phyloP scores from a whole-genome alignment of 2,113 vertebrate species.

The Psammodynastes pulverulentus region DNA sequence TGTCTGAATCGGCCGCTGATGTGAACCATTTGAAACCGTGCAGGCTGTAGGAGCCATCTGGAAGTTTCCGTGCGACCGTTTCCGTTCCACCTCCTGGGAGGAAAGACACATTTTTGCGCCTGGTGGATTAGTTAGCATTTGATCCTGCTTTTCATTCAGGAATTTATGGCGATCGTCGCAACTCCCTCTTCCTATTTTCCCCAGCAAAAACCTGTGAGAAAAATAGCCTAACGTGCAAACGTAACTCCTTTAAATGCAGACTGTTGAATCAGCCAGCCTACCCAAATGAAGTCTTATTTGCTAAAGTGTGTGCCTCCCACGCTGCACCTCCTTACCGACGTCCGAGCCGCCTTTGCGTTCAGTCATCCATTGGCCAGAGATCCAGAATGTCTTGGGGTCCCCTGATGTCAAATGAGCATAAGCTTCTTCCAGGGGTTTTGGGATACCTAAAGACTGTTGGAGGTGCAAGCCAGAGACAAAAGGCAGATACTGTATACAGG shows the following conservation, averaged over 20 bases:
- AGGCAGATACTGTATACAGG: background rate
- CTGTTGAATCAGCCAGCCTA: background rate
- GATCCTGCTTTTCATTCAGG: background rate
- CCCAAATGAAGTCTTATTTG: background rate
- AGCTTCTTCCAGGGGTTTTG: slow-evolving; percentile 61
- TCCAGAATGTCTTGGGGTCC: slow-evolving; percentile 79
- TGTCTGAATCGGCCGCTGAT: slow-evolving; percentile 82
- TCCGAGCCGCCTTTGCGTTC: slow-evolving; percentile 86
- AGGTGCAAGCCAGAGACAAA: background rate
- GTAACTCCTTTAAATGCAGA: background rate
- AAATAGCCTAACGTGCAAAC: background rate
- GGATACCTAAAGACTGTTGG: slow-evolving; percentile 69
- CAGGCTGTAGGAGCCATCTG: slow-evolving; percentile 75
- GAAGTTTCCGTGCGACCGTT: slow-evolving; percentile 76
- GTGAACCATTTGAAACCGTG: slow-evolving; percentile 88
- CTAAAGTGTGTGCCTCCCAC: background rate
- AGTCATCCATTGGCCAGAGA: slow-evolving; percentile 91
- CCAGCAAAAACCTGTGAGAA: background rate
- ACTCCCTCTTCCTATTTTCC: background rate
- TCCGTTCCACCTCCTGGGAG: slow-evolving; percentile 74
- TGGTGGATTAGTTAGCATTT: background rate
- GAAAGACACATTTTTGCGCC: background rate
- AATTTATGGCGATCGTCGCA: background rate
- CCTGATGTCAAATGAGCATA: slow-evolving; percentile 74
- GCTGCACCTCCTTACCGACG: slow-evolving; percentile 70